Evolutionary conservation across 2,888 invertebrate genomes (phyloP).

Genomic region (Dryadula phaetusa): DNA sequence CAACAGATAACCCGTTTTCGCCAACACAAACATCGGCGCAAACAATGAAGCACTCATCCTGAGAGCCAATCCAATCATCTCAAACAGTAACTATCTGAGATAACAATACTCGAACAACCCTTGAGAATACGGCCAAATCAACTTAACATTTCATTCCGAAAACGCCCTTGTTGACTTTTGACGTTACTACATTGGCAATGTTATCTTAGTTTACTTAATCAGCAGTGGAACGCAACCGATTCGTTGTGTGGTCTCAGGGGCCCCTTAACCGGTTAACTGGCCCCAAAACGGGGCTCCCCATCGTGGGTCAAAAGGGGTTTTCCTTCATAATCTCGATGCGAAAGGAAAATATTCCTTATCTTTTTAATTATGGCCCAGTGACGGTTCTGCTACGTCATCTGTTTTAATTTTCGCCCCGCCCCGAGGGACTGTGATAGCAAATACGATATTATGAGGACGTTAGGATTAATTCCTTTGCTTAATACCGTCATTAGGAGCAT

Average conservation of each 20-base stretch:
- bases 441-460: slow-evolving; percentile 50
- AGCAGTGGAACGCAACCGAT: slow-evolving; percentile 71
- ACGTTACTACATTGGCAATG: slow-evolving; percentile 76
- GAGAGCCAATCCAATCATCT: slow-evolving; percentile 80
- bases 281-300: slow-evolving; percentile 55
- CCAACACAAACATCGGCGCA: slow-evolving; percentile 59
- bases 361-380: slow-evolving; percentile 80
- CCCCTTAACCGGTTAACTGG: slow-evolving; percentile 75
- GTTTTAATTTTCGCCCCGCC: slow-evolving; percentile 78
- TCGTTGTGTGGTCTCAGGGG: slow-evolving; percentile 74
- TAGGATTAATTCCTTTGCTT: slow-evolving; percentile 47
- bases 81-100: slow-evolving; percentile 79
- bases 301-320: slow-evolving; percentile 69
- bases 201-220: slow-evolving; percentile 85
- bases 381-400: slow-evolving; percentile 77
- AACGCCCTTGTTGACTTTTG: slow-evolving; percentile 82
- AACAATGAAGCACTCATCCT: slow-evolving; percentile 72
- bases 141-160: slow-evolving; percentile 73
- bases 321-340: slow-evolving; percentile 60
- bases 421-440: slow-evolving; percentile 63
- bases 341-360: slow-evolving; percentile 82
- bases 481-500: slow-evolving; percentile 33
- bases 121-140: slow-evolving; percentile 79
- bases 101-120: slow-evolving; percentile 74
- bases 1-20: slow-evolving; percentile 51